A percentile compares a stretch with the other conserved stretches of the same genome.
phyloP scores from a whole-genome alignment of 2,113 vertebrate species.

The Malurus alboscapulatus region DNA sequence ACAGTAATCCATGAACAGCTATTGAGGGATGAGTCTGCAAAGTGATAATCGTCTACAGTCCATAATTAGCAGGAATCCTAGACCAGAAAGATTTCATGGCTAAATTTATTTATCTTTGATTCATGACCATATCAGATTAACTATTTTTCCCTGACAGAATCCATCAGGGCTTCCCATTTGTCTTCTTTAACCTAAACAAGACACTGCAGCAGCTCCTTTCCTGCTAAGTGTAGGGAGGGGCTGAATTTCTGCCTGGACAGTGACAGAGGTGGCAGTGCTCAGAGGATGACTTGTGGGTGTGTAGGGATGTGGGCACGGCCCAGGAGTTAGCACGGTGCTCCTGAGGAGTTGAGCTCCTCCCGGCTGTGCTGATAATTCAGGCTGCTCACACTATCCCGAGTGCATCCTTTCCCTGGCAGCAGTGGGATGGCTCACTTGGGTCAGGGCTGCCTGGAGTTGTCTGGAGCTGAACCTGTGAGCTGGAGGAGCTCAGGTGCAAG shows the following conservation, averaged over 20 bases:
- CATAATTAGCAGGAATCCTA: not conserved
- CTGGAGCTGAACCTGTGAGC: not conserved
- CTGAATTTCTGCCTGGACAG: not conserved
- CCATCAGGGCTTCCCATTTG: not conserved
- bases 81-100: not conserved
- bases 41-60: not conserved
- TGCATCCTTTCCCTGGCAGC: not conserved
- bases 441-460: not conserved
- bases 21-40: not conserved
- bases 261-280: not conserved
- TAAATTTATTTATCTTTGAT: conserved; percentile 4
- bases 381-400: not conserved
- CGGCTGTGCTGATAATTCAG: not conserved
- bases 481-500: not conserved
- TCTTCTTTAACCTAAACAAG: not conserved
- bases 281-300: not conserved
- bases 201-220: not conserved
- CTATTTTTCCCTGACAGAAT: not conserved
- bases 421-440: not conserved
- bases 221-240: not conserved
- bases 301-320: accelerated
- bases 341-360: not conserved
- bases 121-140: not conserved
- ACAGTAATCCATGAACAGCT: not conserved
- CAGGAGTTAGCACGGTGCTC: not conserved